Percentiles rank a stretch among this genome's conserved stretches.
phyloP scores from a whole-genome alignment of 2,113 vertebrate species.

The Sinocyclocheilus anshuiensis region DNA sequence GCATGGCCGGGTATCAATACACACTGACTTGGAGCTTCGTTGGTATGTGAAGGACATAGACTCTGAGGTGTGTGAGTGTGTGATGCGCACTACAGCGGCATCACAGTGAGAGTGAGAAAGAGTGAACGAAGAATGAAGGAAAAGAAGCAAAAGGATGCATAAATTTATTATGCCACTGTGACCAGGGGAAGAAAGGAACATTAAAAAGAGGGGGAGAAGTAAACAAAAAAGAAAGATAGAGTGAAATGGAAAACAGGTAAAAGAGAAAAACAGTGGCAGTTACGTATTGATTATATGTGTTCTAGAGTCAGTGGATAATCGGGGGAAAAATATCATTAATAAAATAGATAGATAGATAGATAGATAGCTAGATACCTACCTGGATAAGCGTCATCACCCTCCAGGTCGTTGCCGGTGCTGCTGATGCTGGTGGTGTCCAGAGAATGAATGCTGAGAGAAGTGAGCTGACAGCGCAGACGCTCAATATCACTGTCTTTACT shows the following conservation, averaged over 20 bases:
- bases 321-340: not conserved
- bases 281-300: not conserved
- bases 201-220: not conserved
- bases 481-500: conserved; percentile 98
- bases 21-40: conserved; percentile 90
- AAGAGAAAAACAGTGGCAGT: conserved; percentile 54
- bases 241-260: conserved; percentile 65
- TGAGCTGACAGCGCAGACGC: conserved; percentile 91
- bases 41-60: conserved; percentile 97
- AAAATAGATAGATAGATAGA: not conserved
- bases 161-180: too few species aligned
- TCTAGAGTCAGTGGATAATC: not conserved
- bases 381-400: conserved; percentile 87
- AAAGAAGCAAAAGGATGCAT: conserved; percentile 50
- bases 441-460: conserved; percentile 85
- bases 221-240: conserved; percentile 1
- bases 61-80: conserved; percentile 90
- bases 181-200: too few species aligned
- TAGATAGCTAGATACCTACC: conserved; percentile 71
- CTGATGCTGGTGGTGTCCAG: conserved; percentile 91
- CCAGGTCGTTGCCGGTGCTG: conserved; percentile 84
- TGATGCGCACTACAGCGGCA: conserved; percentile 84
- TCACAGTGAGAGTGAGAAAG: conserved; percentile 36
- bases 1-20: conserved; percentile 87
- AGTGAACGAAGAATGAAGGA: conserved; percentile 65